A percentile compares a stretch with the other conserved stretches of the same genome.
Conservation (phyloP, 2,113 vertebrate species). For the Siniperca knerii region DNA sequence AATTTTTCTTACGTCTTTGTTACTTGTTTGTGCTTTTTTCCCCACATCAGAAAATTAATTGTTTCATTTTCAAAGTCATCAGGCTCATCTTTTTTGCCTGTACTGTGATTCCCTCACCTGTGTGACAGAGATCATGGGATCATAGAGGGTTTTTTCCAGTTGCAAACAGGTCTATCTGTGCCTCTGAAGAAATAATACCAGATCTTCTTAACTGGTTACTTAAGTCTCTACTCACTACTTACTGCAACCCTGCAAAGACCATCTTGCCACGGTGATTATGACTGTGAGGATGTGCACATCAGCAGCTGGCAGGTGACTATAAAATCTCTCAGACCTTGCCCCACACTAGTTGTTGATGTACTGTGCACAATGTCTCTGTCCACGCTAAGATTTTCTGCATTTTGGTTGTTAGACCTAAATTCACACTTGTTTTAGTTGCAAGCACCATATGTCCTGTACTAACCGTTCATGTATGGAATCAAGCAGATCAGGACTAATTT, state of each 20-base stretch:
- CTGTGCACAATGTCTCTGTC: not conserved
- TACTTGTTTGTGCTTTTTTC: conserved; percentile 83
- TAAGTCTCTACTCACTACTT: not conserved
- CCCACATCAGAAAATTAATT: not conserved
- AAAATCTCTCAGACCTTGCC: not conserved
- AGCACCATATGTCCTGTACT: not conserved
- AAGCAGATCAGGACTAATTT: not conserved
- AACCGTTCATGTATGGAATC: not conserved
- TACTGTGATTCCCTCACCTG: not conserved
- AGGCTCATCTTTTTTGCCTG: not conserved
- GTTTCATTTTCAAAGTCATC: not conserved
- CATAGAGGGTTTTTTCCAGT: not conserved
- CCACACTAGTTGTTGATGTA: not conserved
- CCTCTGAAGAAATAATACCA: not conserved
- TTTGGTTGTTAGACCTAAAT: not conserved
- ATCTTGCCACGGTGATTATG: not conserved
- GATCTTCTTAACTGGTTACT: not conserved
- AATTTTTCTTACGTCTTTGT: conserved; percentile 99
- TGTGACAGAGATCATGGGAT: not conserved
- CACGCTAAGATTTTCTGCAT: not conserved
- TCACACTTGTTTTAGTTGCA: not conserved
- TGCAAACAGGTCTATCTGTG: not conserved
- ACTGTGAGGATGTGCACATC: not conserved
- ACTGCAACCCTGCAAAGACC: not conserved
- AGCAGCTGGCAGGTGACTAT: not conserved